A percentile compares a stretch with the other conserved stretches of the same genome.
Conservation (phyloP, 2,113 vertebrate genomes). For the Tauraco erythrolophus region DNA sequence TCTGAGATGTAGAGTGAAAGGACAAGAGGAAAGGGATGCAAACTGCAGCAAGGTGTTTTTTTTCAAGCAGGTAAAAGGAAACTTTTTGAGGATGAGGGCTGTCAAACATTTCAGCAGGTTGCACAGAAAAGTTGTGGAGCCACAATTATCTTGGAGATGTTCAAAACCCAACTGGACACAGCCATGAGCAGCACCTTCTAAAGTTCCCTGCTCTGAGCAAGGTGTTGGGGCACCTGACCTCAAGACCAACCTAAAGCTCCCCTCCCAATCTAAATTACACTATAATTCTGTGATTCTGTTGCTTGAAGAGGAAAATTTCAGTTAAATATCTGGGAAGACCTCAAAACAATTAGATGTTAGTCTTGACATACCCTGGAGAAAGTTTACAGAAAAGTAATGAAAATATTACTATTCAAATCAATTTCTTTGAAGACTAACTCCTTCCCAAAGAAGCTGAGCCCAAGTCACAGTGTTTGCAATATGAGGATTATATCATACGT, state of each 20-base stretch:
- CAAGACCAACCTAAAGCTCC: neutral
- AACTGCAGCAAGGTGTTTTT: neutral
- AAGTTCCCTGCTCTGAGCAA: neutral
- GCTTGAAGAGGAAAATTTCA: neutral
- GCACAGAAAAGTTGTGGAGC: neutral
- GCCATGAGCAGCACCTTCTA: too few relatives aligned
- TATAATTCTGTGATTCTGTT: neutral
- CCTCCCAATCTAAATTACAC: neutral
- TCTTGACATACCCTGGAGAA: neutral
- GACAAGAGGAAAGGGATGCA: neutral
- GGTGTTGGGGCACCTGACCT: neutral
- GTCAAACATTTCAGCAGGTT: neutral
- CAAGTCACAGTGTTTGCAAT: neutral
- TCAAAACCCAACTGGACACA: neutral
- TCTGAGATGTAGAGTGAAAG: neutral
- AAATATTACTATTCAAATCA: neutral
- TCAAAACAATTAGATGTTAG: neutral
- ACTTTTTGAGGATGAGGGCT: neutral
- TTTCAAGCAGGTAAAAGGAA: neutral
- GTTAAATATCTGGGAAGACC: neutral
- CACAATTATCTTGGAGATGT: neutral
- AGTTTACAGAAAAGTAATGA: neutral
- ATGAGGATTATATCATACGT: neutral
- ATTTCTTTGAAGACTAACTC: neutral
- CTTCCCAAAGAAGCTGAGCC: neutral